Evolutionary conservation across 1,140 invertebrate genomes (phyloP), one percentile per base, ranked within the genome.

Genomic region (Lasaia peninsularis): DNA sequence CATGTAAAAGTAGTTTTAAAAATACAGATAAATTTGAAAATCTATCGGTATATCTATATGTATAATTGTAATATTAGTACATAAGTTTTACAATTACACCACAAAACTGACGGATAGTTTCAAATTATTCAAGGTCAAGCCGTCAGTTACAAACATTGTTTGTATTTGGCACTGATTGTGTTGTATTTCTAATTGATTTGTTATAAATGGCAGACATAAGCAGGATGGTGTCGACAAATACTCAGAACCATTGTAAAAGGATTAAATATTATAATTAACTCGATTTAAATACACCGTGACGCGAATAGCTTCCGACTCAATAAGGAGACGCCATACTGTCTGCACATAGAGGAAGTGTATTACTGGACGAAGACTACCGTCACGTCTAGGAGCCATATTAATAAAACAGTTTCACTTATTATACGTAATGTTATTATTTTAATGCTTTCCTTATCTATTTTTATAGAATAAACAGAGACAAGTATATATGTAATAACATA

Each of bases 281-380:
- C 9, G n/a, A 48, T 48, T 48, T 21, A 48, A 48, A 48, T 37
- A 54, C 20, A 62, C 62, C 58, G n/a, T 66, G 61, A 57, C 56
- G 24, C 60, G 64, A 62, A 63, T 70, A 57, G 60, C 58, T 63
- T 69, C 59, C 48, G 55, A 61, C 52, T 32, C 2, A 51, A 58
- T 56, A 32, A 49, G 34, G 40, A 34, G 62, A 33, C 66, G 69
- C 65, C 69, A 54, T 58, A 60, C 63, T 35, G 71, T 71, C 71
- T 76, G 60, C 62, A 51, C 54, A 57, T 57, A 58, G 58, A 54
- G 52, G 34, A 44, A 51, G 48, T 32, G 35, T 62, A 56, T 60
- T 60, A 57, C 35, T 54, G 52, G 52, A 63, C 57, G 58, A 49
- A 50, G 58, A 40, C 21, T 58, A 40, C 56, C 63, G 49, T 61